Evolutionary conservation across 2,797 vertebrate genomes (phyloP).

Genomic region (Acridotheres tristis): DNA sequence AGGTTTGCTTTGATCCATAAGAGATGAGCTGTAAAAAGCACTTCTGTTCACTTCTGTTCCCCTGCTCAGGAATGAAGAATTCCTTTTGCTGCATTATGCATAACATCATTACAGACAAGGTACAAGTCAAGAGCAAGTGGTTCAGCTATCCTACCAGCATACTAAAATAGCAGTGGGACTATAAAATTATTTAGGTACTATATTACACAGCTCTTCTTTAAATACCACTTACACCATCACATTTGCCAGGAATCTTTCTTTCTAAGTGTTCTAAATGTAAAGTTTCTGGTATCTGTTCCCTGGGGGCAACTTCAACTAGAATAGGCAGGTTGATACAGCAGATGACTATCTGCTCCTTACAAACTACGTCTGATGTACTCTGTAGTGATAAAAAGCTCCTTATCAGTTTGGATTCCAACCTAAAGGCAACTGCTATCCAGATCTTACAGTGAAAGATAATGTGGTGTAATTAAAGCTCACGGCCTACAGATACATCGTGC

Average conservation of each 20-base stretch:
- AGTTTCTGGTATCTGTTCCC: constrained; percentile 68
- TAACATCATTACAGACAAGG: constrained; percentile 75
- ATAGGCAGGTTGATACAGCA: constrained; percentile 64
- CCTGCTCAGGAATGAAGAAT: constrained; percentile 67
- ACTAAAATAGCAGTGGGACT: constrained; percentile 62
- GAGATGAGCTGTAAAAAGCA: constrained; percentile 60
- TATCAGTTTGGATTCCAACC: constrained; percentile 75
- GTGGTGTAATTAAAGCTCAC: constrained; percentile 47
- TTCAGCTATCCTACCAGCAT: constrained; percentile 56
- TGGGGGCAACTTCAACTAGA: constrained; percentile 47
- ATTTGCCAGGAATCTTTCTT: constrained; percentile 58
- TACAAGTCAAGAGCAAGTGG: constrained; percentile 62
- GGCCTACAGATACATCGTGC: constrained; percentile 28
- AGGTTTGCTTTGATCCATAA: constrained; percentile 70
- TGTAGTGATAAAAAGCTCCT: constrained; percentile 65
- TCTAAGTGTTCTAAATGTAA: constrained; percentile 64
- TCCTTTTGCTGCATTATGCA: constrained; percentile 77
- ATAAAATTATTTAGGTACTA: constrained; percentile 66
- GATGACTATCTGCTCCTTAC: constrained; percentile 59
- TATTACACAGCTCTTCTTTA: constrained; percentile 56
- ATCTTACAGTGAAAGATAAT: constrained; percentile 73
- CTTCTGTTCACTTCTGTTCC: constrained; percentile 60
- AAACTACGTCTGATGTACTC: constrained; percentile 22
- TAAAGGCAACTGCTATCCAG: constrained; percentile 70
- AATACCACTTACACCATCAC: constrained; percentile 53